phyloP scores from a whole-genome alignment of 2,888 invertebrate genomes.

The Lycocerus yunnanus region DNA sequence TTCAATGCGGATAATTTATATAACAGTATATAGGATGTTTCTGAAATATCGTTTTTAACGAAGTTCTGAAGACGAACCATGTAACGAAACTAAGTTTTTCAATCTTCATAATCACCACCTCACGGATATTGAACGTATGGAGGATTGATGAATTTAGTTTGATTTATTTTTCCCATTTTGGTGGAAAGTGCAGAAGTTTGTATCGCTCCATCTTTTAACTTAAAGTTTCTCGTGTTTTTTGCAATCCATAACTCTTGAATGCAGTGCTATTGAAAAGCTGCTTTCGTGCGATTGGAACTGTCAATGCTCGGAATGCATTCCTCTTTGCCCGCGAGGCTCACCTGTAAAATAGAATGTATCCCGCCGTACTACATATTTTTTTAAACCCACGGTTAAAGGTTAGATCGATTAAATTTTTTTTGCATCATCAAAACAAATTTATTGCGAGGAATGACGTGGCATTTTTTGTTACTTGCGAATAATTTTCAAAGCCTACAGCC shows the following conservation, averaged over 20 bases:
- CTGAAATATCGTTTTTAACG: no score
- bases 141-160: not conserved
- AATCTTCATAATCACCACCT: not conserved
- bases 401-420: not conserved
- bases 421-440: not conserved
- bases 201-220: not conserved
- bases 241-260: not conserved
- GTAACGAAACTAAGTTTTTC: no score
- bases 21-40: no score
- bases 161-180: not conserved
- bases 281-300: not conserved
- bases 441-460: not conserved
- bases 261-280: not conserved
- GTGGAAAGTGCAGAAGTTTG: not conserved
- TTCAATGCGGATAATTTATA: no score
- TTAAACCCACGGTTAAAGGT: not conserved
- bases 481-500: constrained; percentile 8
- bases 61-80: no score
- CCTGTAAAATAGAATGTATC: not conserved
- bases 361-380: not conserved
- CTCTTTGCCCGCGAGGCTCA: not conserved
- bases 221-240: not conserved
- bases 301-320: not conserved
- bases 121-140: not conserved
- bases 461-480: constrained; percentile 19